phyloP scores from a whole-genome alignment of 1,140 invertebrate species.

The Acromyrmex charruanus region DNA sequence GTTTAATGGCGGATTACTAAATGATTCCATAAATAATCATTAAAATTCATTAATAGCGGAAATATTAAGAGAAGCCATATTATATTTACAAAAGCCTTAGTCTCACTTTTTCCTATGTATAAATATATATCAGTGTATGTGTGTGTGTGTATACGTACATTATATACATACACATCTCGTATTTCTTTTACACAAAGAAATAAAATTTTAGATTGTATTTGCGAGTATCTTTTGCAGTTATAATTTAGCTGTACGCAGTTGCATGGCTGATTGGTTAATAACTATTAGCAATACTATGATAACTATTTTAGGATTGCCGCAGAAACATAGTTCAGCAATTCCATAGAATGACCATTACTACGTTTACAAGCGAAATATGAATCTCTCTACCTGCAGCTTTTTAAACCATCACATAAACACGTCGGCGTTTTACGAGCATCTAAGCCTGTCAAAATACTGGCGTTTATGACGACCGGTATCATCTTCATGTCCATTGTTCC shows the following conservation, averaged over 20 bases:
- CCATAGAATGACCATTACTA: constrained; percentile 7
- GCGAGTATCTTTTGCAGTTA: background rate
- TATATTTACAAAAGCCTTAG: too few relatives aligned
- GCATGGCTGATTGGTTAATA: background rate
- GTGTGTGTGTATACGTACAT: too few relatives aligned
- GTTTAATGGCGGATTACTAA: too few relatives aligned
- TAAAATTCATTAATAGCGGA: too few relatives aligned
- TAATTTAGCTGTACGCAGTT: background rate
- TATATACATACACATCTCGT: background rate
- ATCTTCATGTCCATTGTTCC: constrained; percentile 71
- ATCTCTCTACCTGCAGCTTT: background rate
- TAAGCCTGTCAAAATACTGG: constrained; percentile 63
- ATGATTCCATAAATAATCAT: too few relatives aligned
- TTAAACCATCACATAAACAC: constrained; percentile 14
- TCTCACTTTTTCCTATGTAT: too few relatives aligned
- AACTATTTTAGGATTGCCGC: constrained; percentile 15
- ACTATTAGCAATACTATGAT: constrained; percentile 32
- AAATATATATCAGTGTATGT: too few relatives aligned
- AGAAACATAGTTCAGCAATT: background rate
- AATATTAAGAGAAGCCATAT: too few relatives aligned
- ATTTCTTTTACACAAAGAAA: background rate
- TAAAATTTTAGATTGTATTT: background rate
- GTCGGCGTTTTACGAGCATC: constrained; percentile 69
- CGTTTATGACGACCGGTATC: constrained; percentile 70
- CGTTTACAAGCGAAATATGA: background rate